Evolutionary conservation across 2,797 vertebrate species (phyloP), one percentile per base, ranked within the genome.

Genomic region (Ctenosaura bakeri): DNA sequence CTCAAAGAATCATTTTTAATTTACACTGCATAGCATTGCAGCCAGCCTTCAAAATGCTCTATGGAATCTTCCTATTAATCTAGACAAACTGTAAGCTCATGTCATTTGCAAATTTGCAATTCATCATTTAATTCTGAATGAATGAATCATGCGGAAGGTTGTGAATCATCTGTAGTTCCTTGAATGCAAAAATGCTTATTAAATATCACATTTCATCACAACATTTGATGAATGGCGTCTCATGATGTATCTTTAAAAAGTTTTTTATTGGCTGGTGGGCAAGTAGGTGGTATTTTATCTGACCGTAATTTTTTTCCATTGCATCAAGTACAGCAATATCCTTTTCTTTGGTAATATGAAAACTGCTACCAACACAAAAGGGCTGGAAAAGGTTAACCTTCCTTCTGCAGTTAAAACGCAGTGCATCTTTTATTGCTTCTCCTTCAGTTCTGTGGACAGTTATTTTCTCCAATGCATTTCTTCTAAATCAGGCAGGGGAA

Each of bases 51-150:
- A 74, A 86, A 90, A 74, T 89, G 71, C 86, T 73, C 82, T 9
- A 12, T 88, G 86, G 91, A 95, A 92, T 87, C 73, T 76, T 66
- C 89, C 62, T 32, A 86, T 82, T 83, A 90, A 92, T 88, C 94
- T 85, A 90, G 56, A 83, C 80, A 87, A 90, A 26, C 50, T 16
- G 8, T 52, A 91, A 94, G 89, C 66, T 54, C 26, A 18, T 92
- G 83, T 66, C n/a, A 79, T 69, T 89, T 89, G 88, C 91, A 88
- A 83, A 92, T 93, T 83, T 94, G 87, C 89, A 80, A 83, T 84
- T 93, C 90, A 62, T 69, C 10, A 77, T 83, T 93, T 92, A 87
- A 74, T 86, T 56, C 66, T 85, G 54, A 66, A 87, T 93, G 82
- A 93, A 90, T 86, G 89, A 93, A 90, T 80, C 77, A 83, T 79